Evolutionary conservation across 2,888 invertebrate genomes (phyloP), one percentile per base, ranked within the genome.

Genomic region (Philereme vetulata): DNA sequence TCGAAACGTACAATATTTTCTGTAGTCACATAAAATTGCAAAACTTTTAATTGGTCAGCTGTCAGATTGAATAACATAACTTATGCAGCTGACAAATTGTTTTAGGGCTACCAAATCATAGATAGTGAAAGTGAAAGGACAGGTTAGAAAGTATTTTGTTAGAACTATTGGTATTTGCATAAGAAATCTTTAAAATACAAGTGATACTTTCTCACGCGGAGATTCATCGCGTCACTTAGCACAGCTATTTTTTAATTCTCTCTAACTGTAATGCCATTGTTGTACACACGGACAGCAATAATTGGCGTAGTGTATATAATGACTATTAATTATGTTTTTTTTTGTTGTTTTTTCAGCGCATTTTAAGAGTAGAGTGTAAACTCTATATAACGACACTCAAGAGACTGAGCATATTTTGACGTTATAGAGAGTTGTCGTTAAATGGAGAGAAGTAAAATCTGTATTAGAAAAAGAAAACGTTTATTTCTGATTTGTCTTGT

Each of bases 101-200:
- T 77, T 77, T 76, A 77, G 77, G 78, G 77, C 66, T 72, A 70
- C 71, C 60, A 63, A 72, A 72, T 77, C 71, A 76, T 76, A 75
- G 38, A 38, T 6, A 75, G 88, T 80, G 90, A 90, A 91, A 90
- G 90, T 80, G 62, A 80, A 71, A 71, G 62, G 72, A 82, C 86
- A 73, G 73, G 84, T 85, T 90, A 85, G 91, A 90, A 90, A 90
- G 88, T 85, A 85, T 78, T 86, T 81, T 84, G 81, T 84, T 79
- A 76, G 73, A 78, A 77, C 81, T 85, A 84, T 87, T 82, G 85
- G 85, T 87, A 84, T 91, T 90, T 85, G 82, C 84, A 85, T 87
- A 85, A 88, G 89, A 91, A 90, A 91, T 84, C 84, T 85, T 84
- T 80, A 82, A 84, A 83, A 79, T 76, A 80, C 76, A 79, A 76